Percentiles rank a stretch among this genome's conserved stretches.
phyloP scores from a whole-genome alignment of 1,140 invertebrate species.

The Pomacea maculata region DNA sequence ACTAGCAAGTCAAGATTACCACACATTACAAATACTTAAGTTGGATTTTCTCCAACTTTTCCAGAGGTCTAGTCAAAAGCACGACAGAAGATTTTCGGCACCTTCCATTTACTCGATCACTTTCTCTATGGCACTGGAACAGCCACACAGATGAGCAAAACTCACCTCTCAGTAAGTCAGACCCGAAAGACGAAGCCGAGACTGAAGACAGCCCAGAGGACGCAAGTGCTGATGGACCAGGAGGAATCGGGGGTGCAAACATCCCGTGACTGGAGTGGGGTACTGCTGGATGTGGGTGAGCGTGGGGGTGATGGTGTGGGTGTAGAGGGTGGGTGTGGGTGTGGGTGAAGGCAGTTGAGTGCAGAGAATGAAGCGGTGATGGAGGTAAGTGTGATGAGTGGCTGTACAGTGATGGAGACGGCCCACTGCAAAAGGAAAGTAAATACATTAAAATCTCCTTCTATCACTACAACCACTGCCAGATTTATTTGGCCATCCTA shows the following conservation, averaged over 20 bases:
- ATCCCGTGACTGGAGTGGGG: conserved; percentile 50
- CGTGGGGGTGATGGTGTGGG: conserved; percentile 58
- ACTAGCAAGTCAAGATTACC: no score
- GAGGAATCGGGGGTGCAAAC: conserved; percentile 63
- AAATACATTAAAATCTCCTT: no score
- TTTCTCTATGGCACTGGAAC: no score
- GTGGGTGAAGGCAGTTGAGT: conserved; percentile 30
- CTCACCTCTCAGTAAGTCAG: conserved; percentile 45
- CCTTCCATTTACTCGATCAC: no score
- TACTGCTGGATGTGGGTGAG: conserved; percentile 65
- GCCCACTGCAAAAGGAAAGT: conserved; percentile 39
- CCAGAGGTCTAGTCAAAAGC: no score
- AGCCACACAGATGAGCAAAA: no score
- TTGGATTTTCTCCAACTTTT: no score
- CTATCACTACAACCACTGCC: not conserved
- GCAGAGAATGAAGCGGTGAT: conserved; percentile 23
- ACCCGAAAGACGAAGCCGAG: conserved; percentile 26
- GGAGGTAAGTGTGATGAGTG: conserved; percentile 33
- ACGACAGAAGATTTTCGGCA: no score
- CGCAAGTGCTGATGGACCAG: conserved; percentile 55
- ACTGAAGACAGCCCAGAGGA: conserved; percentile 67
- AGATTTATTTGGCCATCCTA: no score
- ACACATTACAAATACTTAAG: no score
- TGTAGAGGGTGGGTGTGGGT: conserved; percentile 57
- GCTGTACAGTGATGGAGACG: conserved; percentile 34